phyloP scores from a whole-genome alignment of 1,140 invertebrate species.

The Sipha flava region DNA sequence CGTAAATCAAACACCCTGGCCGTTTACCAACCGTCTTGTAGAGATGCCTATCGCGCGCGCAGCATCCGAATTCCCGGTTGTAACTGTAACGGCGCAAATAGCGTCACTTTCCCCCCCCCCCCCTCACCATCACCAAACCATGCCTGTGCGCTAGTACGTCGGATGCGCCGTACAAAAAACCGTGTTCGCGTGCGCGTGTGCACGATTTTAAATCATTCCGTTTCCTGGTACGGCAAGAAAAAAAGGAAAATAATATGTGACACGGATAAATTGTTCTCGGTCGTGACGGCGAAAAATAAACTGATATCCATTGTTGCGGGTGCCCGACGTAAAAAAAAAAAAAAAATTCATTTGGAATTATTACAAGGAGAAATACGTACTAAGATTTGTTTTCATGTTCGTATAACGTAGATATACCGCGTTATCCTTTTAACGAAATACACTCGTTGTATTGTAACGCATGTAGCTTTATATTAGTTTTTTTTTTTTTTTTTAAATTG shows the following conservation, averaged over 20 bases:
- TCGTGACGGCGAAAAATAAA: background rate
- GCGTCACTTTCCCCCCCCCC: background rate
- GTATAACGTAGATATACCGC: too few relatives aligned
- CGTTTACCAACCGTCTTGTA: conserved; percentile 25
- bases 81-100: background rate
- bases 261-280: conserved; percentile 5
- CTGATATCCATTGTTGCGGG: background rate
- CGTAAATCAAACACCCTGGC: conserved; percentile 30
- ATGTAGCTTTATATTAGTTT: too few relatives aligned
- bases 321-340: too few relatives aligned
- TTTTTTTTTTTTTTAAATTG: too few relatives aligned
- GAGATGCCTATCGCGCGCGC: background rate
- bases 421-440: too few relatives aligned
- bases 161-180: too few relatives aligned
- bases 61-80: conserved; percentile 4
- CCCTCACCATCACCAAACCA: too few relatives aligned
- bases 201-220: conserved; percentile 20
- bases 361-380: too few relatives aligned
- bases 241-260: background rate
- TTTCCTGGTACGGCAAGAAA: background rate
- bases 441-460: too few relatives aligned
- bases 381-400: too few relatives aligned
- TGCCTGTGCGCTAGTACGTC: too few relatives aligned
- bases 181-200: too few relatives aligned
- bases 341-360: background rate